Percentiles rank a stretch among this genome's conserved stretches.
Conservation (phyloP, 2,113 vertebrate species). For the Gnathonemus longibarbis region DNA sequence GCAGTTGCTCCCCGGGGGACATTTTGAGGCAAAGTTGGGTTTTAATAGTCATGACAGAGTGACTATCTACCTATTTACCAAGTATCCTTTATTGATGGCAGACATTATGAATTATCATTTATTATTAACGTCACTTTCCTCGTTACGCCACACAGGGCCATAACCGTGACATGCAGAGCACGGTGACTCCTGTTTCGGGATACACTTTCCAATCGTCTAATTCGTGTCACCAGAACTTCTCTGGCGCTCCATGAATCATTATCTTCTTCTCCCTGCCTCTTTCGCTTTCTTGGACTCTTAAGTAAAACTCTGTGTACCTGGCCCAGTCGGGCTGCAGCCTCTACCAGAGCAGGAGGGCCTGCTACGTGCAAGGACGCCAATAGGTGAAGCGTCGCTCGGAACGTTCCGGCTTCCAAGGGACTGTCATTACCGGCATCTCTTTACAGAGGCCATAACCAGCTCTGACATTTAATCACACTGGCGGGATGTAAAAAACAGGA, state of each 20-base stretch:
- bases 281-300: neutral
- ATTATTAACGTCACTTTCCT: neutral
- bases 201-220: neutral
- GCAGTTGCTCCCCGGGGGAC: neutral
- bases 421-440: neutral
- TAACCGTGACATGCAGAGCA: neutral
- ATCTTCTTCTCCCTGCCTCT: neutral
- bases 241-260: neutral
- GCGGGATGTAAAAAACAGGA: neutral
- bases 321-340: neutral
- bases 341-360: neutral
- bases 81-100: neutral
- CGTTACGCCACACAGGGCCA: neutral
- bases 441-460: neutral
- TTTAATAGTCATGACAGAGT: neutral
- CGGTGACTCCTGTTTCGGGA: neutral
- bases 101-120: conserved; percentile 1
- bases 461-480: neutral
- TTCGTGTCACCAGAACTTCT: neutral
- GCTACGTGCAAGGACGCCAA: neutral
- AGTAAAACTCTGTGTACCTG: neutral
- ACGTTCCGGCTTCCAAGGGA: neutral
- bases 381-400: neutral
- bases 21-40: neutral
- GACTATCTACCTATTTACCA: neutral